Percentiles rank a stretch among this genome's conserved stretches.
Evolutionary conservation across 2,888 invertebrate species (phyloP).

Genomic region (Thysanoteuthis rhombus): DNA sequence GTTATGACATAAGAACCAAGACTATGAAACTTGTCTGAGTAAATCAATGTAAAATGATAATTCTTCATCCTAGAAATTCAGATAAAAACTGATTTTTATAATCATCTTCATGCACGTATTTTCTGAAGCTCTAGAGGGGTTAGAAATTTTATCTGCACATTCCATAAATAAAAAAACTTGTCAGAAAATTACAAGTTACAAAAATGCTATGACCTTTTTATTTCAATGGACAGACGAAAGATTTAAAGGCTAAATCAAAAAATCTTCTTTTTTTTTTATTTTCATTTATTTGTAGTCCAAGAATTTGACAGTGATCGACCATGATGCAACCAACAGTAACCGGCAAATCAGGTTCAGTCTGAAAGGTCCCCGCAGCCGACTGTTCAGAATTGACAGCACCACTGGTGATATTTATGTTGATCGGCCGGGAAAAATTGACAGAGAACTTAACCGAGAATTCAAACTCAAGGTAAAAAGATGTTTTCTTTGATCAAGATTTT

Average conservation of each 20-base stretch:
- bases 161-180: too few species aligned
- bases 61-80: too few species aligned
- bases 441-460: constrained; percentile 35
- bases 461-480: constrained; percentile 35
- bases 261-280: not conserved
- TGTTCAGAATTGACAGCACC: constrained; percentile 35
- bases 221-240: not conserved
- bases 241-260: not conserved
- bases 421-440: constrained; percentile 37
- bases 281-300: constrained; percentile 23
- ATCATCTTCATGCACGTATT: too few species aligned
- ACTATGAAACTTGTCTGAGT: too few species aligned
- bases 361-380: constrained; percentile 35
- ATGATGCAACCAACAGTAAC: constrained; percentile 35
- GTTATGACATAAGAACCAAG: too few species aligned
- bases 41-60: too few species aligned
- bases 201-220: too few species aligned
- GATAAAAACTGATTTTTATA: too few species aligned
- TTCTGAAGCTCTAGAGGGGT: too few species aligned
- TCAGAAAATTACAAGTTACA: too few species aligned
- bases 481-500: not conserved
- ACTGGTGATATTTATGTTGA: constrained; percentile 37
- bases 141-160: too few species aligned
- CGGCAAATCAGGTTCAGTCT: constrained; percentile 35
- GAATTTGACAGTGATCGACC: constrained; percentile 37